Evolutionary conservation across 92 coral and sea anemone genomes (phyloP).

Genomic region (Parazoanthus atlanticus): DNA sequence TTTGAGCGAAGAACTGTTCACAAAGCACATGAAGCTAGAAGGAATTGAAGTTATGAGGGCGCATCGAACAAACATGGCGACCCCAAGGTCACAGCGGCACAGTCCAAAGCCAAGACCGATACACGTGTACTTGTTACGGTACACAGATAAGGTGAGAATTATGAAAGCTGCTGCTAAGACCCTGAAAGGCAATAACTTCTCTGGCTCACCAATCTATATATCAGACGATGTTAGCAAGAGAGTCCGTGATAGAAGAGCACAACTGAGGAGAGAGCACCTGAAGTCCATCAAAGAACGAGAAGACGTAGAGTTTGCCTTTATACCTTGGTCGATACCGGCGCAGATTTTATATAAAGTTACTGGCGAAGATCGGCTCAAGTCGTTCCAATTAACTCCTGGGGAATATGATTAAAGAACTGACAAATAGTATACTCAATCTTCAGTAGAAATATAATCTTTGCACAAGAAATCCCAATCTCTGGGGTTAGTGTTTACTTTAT

Average conservation of each 20-base stretch:
- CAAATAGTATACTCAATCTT: no score
- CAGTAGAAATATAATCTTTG: no score
- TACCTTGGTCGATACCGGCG: not conserved
- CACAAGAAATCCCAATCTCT: no score
- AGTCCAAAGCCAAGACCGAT: conserved; percentile 15
- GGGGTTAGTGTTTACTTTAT: no score
- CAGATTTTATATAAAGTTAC: not conserved
- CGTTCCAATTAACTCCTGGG: no score
- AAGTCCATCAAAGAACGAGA: not conserved
- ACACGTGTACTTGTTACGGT: not conserved
- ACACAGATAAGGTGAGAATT: conserved; percentile 5
- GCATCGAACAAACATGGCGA: conserved; percentile 28
- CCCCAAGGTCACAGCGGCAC: not conserved
- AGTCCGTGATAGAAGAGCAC: conserved; percentile 27
- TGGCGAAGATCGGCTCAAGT: no score
- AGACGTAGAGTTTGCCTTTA: not conserved
- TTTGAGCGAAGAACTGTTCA: not conserved
- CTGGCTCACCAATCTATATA: conserved; percentile 17
- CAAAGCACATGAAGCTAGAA: conserved; percentile 28
- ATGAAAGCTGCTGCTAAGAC: conserved; percentile 18
- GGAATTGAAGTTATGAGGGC: conserved; percentile 41
- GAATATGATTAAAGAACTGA: no score
- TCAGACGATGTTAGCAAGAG: conserved; percentile 37
- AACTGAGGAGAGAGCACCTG: conserved; percentile 25
- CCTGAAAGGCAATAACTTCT: conserved; percentile 17